These are phyloP conservation scores for Catocala fraxini DNA, from an alignment of 2,888 invertebrate species.

Conservation along the genomic window DNA sequence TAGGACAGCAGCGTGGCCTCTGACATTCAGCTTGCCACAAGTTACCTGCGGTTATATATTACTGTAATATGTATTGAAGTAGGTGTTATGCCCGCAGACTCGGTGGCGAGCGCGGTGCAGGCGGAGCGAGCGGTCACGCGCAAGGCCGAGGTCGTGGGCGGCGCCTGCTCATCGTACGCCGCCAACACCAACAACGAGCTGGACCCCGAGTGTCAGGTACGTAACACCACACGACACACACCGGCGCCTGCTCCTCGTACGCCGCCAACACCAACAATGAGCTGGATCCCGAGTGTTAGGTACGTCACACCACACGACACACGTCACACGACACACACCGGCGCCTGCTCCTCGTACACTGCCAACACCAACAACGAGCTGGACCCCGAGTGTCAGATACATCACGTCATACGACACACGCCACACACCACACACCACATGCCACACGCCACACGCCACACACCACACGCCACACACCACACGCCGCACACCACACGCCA, in stretches of 20 bases:
- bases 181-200: slow-evolving; percentile 74
- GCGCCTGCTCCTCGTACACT: slow-evolving; percentile 68
- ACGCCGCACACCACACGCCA: slow-evolving; percentile 85
- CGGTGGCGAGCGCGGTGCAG: slow-evolving; percentile 42
- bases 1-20: no score
- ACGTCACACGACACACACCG: slow-evolving; percentile 10
- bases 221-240: no score
- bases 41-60: no score
- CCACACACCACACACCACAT: no score
- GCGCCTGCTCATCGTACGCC: slow-evolving; percentile 68
- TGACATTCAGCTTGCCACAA: no score
- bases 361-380: slow-evolving; percentile 74
- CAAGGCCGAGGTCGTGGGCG: slow-evolving; percentile 70
- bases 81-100: slow-evolving; percentile 22
- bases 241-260: slow-evolving; percentile 66
- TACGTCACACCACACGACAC: slow-evolving; percentile 38
- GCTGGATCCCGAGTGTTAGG: slow-evolving; percentile 86
- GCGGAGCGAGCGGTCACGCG: slow-evolving; percentile 62
- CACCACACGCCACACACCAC: slow-evolving; percentile 11
- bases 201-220: slow-evolving; percentile 87
- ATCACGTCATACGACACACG: no score
- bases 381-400: slow-evolving; percentile 87
- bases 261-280: slow-evolving; percentile 74
- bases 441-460: no score
- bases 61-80: no score